Conservation (phyloP, 2,797 vertebrate species). For the Rhinoraja longicauda region DNA sequence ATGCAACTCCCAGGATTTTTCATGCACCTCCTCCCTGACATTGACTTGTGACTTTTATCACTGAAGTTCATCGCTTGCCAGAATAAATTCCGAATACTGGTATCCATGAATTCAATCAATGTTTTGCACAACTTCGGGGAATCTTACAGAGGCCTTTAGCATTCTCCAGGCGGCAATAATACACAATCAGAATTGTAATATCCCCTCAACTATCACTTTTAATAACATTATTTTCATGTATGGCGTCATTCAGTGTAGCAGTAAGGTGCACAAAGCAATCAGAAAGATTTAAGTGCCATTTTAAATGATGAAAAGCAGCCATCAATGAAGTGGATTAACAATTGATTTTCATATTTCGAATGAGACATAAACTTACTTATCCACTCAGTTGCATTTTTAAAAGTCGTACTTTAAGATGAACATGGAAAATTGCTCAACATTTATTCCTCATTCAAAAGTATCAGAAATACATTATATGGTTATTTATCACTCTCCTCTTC, state of each 20-base stretch:
- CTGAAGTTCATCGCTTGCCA: background rate
- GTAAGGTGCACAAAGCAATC: background rate
- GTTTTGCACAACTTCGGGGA: background rate
- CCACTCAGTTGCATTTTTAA: background rate
- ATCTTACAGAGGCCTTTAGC: background rate
- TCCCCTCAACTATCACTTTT: background rate
- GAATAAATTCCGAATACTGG: background rate
- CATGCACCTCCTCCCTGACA: background rate
- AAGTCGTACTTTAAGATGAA: background rate
- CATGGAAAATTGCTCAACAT: background rate
- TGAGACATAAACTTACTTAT: background rate
- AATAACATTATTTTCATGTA: background rate
- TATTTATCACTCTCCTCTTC: background rate
- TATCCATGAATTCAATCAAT: background rate
- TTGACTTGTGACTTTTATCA: background rate
- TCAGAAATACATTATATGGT: background rate
- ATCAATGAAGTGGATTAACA: background rate
- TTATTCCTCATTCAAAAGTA: background rate
- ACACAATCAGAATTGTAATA: background rate
- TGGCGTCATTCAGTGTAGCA: background rate
- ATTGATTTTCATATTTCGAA: background rate
- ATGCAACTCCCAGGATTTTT: background rate
- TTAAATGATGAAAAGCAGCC: slow-evolving; percentile 9
- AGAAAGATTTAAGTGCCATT: background rate
- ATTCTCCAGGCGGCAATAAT: background rate